Base-by-base conservation (phyloP, 2,113 vertebrate genomes). In the Neoarius graeffei region DNA sequence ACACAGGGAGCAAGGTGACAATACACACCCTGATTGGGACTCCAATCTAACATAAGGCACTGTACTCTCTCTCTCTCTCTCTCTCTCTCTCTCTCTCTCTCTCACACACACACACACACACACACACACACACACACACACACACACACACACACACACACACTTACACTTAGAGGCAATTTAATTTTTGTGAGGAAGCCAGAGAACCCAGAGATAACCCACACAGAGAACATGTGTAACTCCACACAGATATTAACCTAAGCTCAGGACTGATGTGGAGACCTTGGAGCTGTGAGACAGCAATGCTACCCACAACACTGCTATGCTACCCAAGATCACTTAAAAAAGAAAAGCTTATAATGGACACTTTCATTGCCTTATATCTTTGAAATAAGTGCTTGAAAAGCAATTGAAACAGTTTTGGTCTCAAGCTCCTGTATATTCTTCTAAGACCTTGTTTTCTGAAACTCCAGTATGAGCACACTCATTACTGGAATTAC, bases 311-410 rank as follows among this genome's bases (percentile, higher is more conserved):
- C 9, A 1, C 54, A 81, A 20, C 77, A 80, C 54, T 7, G 35
- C 17, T 13, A 81, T 81, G 79, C 79, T 54, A 81, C 79, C 79
- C 79, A 81, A 59, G 79, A 35, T 81, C 54, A 20, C 79, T 59
- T 59, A 20, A 48, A 48, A 71, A 69, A 69, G 30, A 52, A 81
- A 81, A 20, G 1, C 9, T 10, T 25, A 30, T n/a, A n/a, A n/a
- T n/a, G n/a, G n/a, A n/a, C n/a, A n/a, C n/a, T n/a, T n/a, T n/a
- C n/a, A n/a, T n/a, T n/a, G n/a, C n/a, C 9, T 10, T 25, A 30
- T 52, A 83, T 67, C 81, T 84, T 84, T 84, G 48, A 84, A 71
- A 42, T 84, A 7, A 48, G 66, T 52, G 30, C 50, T 35, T 84
- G 62, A 67, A 84, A 15, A 67, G 62, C 14, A 84, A 50, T 67